These are phyloP conservation scores for Drosophila equinoxialis DNA, from an alignment of 1,140 invertebrate species.

Conservation along the genomic window DNA sequence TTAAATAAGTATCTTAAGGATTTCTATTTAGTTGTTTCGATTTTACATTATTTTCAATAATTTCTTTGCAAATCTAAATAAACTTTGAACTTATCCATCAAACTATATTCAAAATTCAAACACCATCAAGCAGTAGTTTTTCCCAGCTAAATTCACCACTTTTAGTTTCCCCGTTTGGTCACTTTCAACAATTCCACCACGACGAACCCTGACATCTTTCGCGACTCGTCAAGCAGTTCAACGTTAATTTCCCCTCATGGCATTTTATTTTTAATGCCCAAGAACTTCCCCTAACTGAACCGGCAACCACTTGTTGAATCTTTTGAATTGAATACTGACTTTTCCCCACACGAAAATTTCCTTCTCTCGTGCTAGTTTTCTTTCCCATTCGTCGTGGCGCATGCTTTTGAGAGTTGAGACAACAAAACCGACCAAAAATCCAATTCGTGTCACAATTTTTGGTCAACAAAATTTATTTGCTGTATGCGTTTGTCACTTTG, in stretches of 20 bases:
- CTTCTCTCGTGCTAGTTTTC: constrained; percentile 25
- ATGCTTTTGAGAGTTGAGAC: constrained; percentile 23
- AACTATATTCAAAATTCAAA: no score
- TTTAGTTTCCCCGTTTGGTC: not conserved
- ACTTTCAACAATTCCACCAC: not conserved
- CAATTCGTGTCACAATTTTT: constrained; percentile 26
- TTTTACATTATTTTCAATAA: no score
- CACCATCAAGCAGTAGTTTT: not conserved
- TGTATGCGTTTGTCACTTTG: constrained; percentile 53
- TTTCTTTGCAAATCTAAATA: no score
- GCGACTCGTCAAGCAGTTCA: constrained; percentile 18
- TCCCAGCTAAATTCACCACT: not conserved
- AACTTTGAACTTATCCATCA: no score
- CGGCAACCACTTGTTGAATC: constrained; percentile 69
- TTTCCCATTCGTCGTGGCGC: constrained; percentile 1
- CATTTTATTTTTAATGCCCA: not conserved
- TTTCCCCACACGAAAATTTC: constrained; percentile 17
- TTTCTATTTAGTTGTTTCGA: no score
- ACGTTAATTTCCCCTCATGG: not conserved
- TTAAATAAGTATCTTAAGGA: no score
- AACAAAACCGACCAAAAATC: constrained; percentile 2
- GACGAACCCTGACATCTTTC: not conserved
- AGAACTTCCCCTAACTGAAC: not conserved
- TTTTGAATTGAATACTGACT: not conserved
- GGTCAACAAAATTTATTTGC: constrained; percentile 57